phyloP scores from a whole-genome alignment of 1,140 invertebrate genomes.

The Spodoptera litura region DNA sequence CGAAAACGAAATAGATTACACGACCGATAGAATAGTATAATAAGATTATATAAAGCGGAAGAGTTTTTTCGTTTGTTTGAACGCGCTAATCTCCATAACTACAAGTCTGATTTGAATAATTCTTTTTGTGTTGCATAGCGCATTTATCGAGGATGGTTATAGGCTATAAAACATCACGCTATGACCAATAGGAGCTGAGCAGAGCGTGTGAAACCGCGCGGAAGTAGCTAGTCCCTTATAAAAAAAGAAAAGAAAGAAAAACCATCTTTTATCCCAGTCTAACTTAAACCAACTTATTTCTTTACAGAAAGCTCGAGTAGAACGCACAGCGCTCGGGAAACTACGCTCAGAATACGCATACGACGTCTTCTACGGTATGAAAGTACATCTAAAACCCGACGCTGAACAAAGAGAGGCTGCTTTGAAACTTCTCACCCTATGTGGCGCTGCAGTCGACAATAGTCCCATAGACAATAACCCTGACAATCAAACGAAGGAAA shows the following conservation, averaged over 20 bases:
- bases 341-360: conserved; percentile 68
- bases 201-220: no score
- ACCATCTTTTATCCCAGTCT: neutral
- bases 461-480: conserved; percentile 41
- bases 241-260: no score
- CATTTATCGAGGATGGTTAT: no score
- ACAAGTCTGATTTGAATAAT: no score
- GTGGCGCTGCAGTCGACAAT: conserved; percentile 65
- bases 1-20: no score
- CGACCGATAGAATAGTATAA: no score
- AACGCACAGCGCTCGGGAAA: conserved; percentile 63
- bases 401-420: conserved; percentile 66
- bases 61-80: no score
- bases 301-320: conserved; percentile 76
- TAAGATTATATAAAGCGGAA: no score
- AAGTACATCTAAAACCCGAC: conserved; percentile 55
- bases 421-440: conserved; percentile 65
- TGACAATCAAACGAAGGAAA: neutral
- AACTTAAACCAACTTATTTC: conserved; percentile 4
- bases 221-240: neutral
- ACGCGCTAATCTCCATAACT: no score
- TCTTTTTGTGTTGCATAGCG: no score
- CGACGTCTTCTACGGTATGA: conserved; percentile 70
- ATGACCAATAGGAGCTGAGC: no score
- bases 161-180: no score